A percentile compares a stretch with the other conserved stretches of the same genome.
phyloP scores from a whole-genome alignment of 2,797 vertebrate species.

The Phalloptychus januarius region DNA sequence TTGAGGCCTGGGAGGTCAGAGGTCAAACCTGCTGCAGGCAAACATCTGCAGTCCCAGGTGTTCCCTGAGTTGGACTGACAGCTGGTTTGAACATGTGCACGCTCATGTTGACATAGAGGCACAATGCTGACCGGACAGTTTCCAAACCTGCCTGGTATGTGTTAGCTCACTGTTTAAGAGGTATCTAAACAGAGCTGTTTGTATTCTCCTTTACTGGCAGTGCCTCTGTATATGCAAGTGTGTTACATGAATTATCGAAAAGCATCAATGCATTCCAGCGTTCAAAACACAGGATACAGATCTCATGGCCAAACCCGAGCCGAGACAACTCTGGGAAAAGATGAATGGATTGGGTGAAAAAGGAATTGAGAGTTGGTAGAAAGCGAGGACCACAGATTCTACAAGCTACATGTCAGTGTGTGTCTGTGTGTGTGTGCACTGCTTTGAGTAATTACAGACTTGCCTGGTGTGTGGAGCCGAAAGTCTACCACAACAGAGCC shows the following conservation, averaged over 20 bases:
- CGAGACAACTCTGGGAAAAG: conserved; percentile 69
- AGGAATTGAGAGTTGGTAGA: conserved; percentile 23
- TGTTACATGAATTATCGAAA: conserved; percentile 44
- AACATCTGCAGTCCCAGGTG: conserved; percentile 52
- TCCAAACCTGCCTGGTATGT: conserved; percentile 47
- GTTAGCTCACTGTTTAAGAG: conserved; percentile 43
- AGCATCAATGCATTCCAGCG: conserved; percentile 61
- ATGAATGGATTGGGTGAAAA: conserved; percentile 58
- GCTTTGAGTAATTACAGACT: conserved; percentile 80
- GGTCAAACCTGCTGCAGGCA: conserved; percentile 39
- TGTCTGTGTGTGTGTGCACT: conserved; percentile 41
- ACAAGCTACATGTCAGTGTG: conserved; percentile 63
- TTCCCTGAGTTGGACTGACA: conserved; percentile 29
- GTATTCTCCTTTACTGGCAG: conserved; percentile 16
- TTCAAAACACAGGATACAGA: conserved; percentile 73
- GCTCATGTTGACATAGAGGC: conserved; percentile 1
- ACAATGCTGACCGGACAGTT: conserved; percentile 42
- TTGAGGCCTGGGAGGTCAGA: conserved; percentile 28
- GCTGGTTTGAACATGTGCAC: conserved; percentile 35
- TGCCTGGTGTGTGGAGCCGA: conserved; percentile 79
- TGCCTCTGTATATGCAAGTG: conserved; percentile 9
- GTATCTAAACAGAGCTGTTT: conserved; percentile 39
- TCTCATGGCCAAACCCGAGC: conserved; percentile 66
- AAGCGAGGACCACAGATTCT: conserved; percentile 60
- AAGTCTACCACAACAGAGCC: conserved; percentile 82